These are phyloP conservation scores for Trogon surrucura DNA, from an alignment of 2,113 vertebrate species.

Conservation along the genomic window DNA sequence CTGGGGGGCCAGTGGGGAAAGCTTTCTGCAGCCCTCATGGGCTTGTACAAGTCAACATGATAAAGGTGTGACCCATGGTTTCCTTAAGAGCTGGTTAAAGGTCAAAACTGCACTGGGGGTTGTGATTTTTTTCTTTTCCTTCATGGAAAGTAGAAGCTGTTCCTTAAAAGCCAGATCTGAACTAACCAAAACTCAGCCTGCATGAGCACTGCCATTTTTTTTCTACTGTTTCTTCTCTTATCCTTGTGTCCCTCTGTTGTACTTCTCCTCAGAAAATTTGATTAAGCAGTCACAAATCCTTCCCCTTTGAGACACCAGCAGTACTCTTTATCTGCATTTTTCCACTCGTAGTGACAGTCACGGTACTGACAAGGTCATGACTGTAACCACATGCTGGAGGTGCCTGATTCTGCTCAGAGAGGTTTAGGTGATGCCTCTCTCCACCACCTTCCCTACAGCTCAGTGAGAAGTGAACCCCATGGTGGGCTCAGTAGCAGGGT, in stretches of 20 bases:
- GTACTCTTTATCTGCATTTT: neutral
- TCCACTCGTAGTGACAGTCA: neutral
- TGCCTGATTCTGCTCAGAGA: neutral
- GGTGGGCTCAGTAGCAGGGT: neutral
- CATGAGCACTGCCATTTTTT: neutral
- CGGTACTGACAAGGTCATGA: accelerated
- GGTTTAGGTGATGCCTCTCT: neutral
- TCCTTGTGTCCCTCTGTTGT: neutral
- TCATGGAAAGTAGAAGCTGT: neutral
- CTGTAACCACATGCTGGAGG: accelerated
- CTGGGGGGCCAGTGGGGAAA: neutral
- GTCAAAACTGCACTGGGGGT: neutral
- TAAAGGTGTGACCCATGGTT: neutral
- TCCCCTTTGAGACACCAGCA: accelerated
- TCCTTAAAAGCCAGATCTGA: neutral
- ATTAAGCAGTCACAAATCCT: neutral
- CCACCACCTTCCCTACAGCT: neutral
- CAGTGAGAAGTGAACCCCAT: neutral
- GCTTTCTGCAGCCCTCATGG: neutral
- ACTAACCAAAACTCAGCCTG: neutral
- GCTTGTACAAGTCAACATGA: neutral
- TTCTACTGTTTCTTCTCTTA: neutral
- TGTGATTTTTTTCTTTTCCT: neutral
- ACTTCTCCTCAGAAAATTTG: neutral
- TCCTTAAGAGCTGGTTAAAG: neutral